A percentile compares a stretch with the other conserved stretches of the same genome.
phyloP scores from a whole-genome alignment of 1,140 invertebrate species.

The Lasioglossum albipes region DNA sequence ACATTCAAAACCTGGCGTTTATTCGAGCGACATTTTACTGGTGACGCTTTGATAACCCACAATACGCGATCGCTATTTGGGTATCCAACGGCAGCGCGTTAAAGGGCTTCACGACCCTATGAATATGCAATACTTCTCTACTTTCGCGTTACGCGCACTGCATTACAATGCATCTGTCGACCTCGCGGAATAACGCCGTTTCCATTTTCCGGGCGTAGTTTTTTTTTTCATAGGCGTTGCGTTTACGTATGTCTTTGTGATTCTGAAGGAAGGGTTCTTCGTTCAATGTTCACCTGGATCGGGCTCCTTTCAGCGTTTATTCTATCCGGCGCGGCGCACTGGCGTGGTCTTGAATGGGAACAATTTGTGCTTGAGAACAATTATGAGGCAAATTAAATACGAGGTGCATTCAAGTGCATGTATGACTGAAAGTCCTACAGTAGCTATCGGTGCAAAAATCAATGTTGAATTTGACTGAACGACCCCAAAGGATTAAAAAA shows the following conservation, averaged over 20 bases:
- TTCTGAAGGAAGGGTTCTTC: background rate
- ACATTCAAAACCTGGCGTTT: conserved; percentile 30
- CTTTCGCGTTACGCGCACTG: conserved; percentile 52
- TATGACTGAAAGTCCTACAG: too few species aligned
- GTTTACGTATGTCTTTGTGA: background rate
- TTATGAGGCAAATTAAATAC: too few species aligned
- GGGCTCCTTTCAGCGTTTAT: background rate
- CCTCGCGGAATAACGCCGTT: conserved; percentile 49
- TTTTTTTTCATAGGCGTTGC: conserved; percentile 30
- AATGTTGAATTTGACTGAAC: too few species aligned
- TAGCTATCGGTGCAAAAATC: too few species aligned
- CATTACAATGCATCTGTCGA: conserved; percentile 33
- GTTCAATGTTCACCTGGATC: background rate
- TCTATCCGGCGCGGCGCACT: background rate
- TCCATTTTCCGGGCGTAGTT: conserved; percentile 30
- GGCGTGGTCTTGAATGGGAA: too few species aligned
- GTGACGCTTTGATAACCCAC: conserved; percentile 56
- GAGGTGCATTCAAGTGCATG: too few species aligned
- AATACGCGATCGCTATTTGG: conserved; percentile 57
- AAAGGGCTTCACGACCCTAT: conserved; percentile 54
- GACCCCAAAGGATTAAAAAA: too few species aligned
- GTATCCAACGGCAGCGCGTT: conserved; percentile 44
- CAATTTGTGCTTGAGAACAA: too few species aligned
- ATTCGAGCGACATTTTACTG: conserved; percentile 52
- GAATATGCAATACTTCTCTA: conserved; percentile 63